Evolutionary conservation across 2,113 vertebrate species (phyloP).

Genomic region (Elephantulus edwardii): DNA sequence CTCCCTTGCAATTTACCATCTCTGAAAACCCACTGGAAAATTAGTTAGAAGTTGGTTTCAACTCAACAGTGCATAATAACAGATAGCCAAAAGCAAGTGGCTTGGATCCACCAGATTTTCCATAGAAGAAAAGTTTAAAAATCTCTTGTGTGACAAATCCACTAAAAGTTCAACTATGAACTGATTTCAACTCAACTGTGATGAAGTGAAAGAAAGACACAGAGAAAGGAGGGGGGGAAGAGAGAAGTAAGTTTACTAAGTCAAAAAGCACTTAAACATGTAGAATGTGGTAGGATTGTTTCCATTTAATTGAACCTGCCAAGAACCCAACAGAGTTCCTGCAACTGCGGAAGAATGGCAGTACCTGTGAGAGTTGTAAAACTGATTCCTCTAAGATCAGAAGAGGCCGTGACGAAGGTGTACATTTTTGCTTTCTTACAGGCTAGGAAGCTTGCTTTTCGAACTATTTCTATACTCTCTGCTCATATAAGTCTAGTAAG

Average conservation of each 20-base stretch:
- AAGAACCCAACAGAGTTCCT: neutral
- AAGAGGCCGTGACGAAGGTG: neutral
- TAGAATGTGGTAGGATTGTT: neutral
- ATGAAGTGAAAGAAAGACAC: neutral
- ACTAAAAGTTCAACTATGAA: too few relatives aligned
- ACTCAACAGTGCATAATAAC: neutral
- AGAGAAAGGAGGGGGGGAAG: too few relatives aligned
- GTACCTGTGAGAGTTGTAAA: neutral
- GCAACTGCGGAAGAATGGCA: neutral
- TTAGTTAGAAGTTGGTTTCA: too few relatives aligned
- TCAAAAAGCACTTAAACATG: neutral
- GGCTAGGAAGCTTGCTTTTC: neutral
- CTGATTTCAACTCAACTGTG: too few relatives aligned
- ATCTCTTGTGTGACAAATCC: too few relatives aligned
- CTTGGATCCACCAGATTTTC: too few relatives aligned
- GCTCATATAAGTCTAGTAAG: neutral
- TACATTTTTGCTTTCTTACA: neutral
- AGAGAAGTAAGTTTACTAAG: neutral
- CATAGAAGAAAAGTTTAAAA: too few relatives aligned
- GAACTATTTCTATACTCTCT: neutral
- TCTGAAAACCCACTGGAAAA: too few relatives aligned
- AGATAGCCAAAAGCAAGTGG: too few relatives aligned
- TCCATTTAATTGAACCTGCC: neutral
- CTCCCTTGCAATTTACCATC: too few relatives aligned
- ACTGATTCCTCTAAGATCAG: neutral